Conservation (phyloP, 2,888 invertebrate species). For the Volucella bombylans region DNA sequence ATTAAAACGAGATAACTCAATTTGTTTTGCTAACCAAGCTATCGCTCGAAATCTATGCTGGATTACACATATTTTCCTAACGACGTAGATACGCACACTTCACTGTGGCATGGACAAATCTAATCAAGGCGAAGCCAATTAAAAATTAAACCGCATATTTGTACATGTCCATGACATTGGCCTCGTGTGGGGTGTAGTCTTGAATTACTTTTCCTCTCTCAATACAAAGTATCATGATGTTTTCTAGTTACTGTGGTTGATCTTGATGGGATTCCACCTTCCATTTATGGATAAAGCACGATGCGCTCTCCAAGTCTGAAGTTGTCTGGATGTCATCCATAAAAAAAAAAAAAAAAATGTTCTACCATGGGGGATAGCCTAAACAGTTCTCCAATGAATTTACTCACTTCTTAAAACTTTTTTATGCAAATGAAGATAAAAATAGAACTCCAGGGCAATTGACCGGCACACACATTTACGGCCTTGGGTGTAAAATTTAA, state of each 20-base stretch:
- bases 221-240: background rate
- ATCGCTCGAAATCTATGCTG: too few species aligned
- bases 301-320: background rate
- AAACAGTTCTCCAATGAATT: background rate
- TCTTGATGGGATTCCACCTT: conserved; percentile 9
- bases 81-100: background rate
- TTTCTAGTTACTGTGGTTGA: conserved; percentile 3
- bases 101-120: background rate
- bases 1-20: too few species aligned
- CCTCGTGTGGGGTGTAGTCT: background rate
- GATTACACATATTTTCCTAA: too few species aligned
- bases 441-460: conserved; percentile 41
- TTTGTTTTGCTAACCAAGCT: too few species aligned
- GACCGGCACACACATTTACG: conserved; percentile 22
- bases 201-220: background rate
- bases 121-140: conserved; percentile 34
- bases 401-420: background rate
- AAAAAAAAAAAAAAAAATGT: too few species aligned
- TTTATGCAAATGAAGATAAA: conserved; percentile 28
- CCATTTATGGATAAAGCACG: conserved; percentile 17
- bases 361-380: too few species aligned
- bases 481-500: conserved; percentile 20
- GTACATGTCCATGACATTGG: background rate
- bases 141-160: conserved; percentile 30
- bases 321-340: too few species aligned